Base-by-base conservation (phyloP, 2,888 invertebrate species). In the Lypha dubia region DNA sequence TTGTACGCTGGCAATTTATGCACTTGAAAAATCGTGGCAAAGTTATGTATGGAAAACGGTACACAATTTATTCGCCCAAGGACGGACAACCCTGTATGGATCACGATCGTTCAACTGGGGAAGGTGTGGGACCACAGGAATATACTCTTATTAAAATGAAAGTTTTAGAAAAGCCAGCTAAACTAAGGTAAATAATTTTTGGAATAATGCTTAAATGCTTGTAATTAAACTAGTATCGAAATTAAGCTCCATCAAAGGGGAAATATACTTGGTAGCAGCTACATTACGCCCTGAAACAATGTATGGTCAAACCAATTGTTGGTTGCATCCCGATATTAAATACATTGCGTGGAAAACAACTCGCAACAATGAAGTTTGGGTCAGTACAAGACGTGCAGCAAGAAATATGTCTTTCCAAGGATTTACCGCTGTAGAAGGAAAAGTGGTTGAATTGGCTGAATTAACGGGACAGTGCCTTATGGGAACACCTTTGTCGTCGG, bases 1-100 rank as follows among this genome's bases (percentile, higher is more conserved):
- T 99, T 93, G 96, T 99, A 0, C 94, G 97, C 79, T 99, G 99
- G 99, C 99, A 99, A 92, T 99, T 97, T 92, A 92, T 95, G 80
- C 95, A 96, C 86, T 93, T 99, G 28, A 97, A 95, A 90, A 95
- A 95, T 83, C 94, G 95, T 62, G 97, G 97, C 85, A 98, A 98
- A 93, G 95, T 99, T 35, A 95, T 97, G 93, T 99, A 97, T 93
- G 99, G 99, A 20, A 99, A 99, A 93, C 94, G 99, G 7, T 97
- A 99, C 90, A 98, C 99, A 0, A 96, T 99, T 87, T 99, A 95
- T 92, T 99, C 99, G 0, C 98, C 99, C 0, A 95, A 96, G 89
- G 99, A 99, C 93, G 96, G 96, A 9, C 99, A 99, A 91, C 99
- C 99, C 0, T 99, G 99, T 91, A 99, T 99, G 99, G 99, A 99